Percentiles rank a stretch among this genome's conserved stretches.
phyloP scores from a whole-genome alignment of 2,113 vertebrate species.

The Hypocryptadius cinnamomeus region DNA sequence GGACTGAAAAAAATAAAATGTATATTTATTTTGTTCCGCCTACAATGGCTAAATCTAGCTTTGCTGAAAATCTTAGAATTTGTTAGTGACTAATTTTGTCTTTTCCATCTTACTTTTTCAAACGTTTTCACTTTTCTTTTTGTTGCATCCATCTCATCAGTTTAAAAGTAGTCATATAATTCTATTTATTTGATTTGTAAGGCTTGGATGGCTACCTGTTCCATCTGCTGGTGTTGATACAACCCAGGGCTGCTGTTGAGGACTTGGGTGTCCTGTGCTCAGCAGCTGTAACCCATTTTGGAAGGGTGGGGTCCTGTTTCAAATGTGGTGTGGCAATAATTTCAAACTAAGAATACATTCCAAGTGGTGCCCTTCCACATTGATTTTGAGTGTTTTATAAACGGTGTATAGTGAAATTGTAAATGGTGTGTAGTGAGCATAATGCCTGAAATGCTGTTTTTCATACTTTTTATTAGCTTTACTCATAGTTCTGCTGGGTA shows the following conservation, averaged over 20 bases:
- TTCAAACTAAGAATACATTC: background rate
- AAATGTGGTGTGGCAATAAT: background rate
- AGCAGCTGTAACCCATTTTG: background rate
- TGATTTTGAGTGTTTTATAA: background rate
- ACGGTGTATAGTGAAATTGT: background rate
- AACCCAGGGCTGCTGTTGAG: background rate
- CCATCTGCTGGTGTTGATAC: background rate
- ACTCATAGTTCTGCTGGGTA: background rate
- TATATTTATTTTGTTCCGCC: background rate
- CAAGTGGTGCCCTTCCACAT: background rate
- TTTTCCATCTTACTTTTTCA: background rate
- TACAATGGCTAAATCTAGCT: background rate
- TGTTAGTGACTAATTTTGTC: background rate
- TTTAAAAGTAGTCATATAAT: background rate
- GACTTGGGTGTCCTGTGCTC: background rate
- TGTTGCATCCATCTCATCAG: background rate
- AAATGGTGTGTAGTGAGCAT: background rate
- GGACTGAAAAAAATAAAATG: background rate
- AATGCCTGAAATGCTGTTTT: background rate
- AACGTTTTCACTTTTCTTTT: background rate
- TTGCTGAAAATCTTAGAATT: background rate
- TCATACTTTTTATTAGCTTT: background rate
- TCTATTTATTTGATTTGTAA: background rate
- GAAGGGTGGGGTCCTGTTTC: background rate
- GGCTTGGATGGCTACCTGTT: background rate